Conservation (phyloP, 2,888 invertebrate species). For the Lycaena phlaeas region DNA sequence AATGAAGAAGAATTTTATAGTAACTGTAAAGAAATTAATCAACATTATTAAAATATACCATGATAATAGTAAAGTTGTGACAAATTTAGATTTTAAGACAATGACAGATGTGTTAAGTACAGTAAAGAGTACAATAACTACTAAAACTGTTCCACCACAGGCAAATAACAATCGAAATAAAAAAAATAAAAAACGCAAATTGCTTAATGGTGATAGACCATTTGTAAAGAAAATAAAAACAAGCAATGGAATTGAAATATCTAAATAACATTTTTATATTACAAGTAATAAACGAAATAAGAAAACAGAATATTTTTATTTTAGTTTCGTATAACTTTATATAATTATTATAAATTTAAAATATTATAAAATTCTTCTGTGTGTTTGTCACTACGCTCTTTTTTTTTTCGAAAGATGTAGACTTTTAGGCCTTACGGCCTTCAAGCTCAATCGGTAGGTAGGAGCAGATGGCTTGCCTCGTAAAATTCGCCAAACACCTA, state of each 20-base stretch:
- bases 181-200: constrained; percentile 47
- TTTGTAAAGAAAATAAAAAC: constrained; percentile 2
- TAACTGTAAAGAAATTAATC: constrained; percentile 67
- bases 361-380: too few relatives aligned
- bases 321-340: too few relatives aligned
- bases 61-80: constrained; percentile 43
- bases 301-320: background rate
- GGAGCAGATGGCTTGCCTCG: too few relatives aligned
- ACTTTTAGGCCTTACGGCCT: too few relatives aligned
- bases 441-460: too few relatives aligned
- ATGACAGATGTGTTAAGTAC: constrained; percentile 25
- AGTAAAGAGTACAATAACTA: constrained; percentile 36
- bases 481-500: too few relatives aligned
- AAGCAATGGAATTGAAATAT: background rate
- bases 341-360: too few relatives aligned
- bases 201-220: background rate
- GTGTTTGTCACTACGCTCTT: too few relatives aligned
- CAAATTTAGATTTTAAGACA: constrained; percentile 39
- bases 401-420: too few relatives aligned
- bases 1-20: constrained; percentile 73
- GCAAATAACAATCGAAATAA: constrained; percentile 25
- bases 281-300: background rate
- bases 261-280: background rate
- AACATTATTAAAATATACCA: constrained; percentile 62
- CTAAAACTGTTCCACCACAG: constrained; percentile 22